Evolutionary conservation across 2,797 vertebrate species (phyloP).

Genomic region (Harpagifer antarcticus): DNA sequence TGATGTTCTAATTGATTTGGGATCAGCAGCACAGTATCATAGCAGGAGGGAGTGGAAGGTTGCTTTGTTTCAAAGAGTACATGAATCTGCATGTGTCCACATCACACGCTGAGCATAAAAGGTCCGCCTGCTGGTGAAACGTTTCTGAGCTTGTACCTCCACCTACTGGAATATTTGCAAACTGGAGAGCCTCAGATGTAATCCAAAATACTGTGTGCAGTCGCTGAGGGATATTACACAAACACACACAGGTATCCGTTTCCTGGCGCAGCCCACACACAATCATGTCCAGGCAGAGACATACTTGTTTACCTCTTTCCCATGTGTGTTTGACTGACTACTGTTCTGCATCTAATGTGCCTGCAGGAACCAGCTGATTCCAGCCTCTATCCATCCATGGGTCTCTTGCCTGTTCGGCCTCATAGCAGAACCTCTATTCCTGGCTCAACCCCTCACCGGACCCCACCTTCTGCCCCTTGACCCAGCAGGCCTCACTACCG

Average conservation of each 20-base stretch:
- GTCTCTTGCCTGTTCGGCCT: too few relatives aligned
- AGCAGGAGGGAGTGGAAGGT: background rate
- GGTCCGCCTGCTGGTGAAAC: background rate
- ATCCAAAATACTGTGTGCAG: background rate
- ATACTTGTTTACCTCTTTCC: too few relatives aligned
- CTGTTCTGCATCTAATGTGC: too few relatives aligned
- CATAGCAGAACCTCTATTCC: too few relatives aligned
- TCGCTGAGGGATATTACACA: slow-evolving; percentile 22
- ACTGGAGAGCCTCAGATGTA: background rate
- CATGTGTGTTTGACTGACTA: too few relatives aligned
- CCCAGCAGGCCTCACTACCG: too few relatives aligned
- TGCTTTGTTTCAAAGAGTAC: slow-evolving; percentile 1
- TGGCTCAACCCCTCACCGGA: too few relatives aligned
- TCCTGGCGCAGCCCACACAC: slow-evolving; percentile 32
- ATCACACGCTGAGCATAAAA: background rate
- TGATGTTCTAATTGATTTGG: slow-evolving; percentile 20
- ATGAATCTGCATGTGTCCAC: background rate
- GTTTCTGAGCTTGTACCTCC: slow-evolving; percentile 36
- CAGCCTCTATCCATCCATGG: too few relatives aligned
- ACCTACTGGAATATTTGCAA: slow-evolving; percentile 52
- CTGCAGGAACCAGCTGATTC: too few relatives aligned
- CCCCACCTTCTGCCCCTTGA: too few relatives aligned
- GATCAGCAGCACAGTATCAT: slow-evolving; percentile 7
- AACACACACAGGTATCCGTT: slow-evolving; percentile 6
- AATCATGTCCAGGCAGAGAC: slow-evolving; percentile 5